phyloP scores from a whole-genome alignment of 1,140 invertebrate species.

The Brachionus calyciflorus region DNA sequence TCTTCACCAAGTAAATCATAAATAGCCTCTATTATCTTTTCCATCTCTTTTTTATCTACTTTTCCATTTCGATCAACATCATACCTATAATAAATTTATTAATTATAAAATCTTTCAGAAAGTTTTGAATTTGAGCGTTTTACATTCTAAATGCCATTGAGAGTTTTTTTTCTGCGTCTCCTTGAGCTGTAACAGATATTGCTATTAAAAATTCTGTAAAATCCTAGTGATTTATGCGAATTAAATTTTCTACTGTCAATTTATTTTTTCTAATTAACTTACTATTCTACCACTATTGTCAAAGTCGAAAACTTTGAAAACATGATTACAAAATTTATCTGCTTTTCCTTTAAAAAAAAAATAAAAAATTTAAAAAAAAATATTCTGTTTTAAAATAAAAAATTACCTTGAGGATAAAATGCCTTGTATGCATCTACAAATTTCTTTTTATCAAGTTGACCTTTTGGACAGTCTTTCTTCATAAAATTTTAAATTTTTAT shows the following conservation, averaged over 20 bases:
- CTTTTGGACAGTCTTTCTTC: conserved; percentile 46
- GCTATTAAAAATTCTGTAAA: conserved; percentile 45
- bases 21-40: conserved; percentile 39
- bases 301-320: conserved; percentile 45
- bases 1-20: conserved; percentile 46
- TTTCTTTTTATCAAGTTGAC: conserved; percentile 47
- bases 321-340: conserved; percentile 47
- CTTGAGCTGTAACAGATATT: conserved; percentile 27
- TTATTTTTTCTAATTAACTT: not conserved
- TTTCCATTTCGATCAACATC: conserved; percentile 43
- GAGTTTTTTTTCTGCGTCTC: conserved; percentile 23
- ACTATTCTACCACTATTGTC: conserved; percentile 22
- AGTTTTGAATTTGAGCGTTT: not conserved
- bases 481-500: not conserved
- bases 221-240: no score
- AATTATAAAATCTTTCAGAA: not conserved
- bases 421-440: conserved; percentile 33
- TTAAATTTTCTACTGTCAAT: not conserved
- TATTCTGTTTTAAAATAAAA: not conserved
- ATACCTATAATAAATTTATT: conserved; percentile 11
- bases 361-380: not conserved
- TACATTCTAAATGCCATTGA: conserved; percentile 44
- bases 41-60: conserved; percentile 47
- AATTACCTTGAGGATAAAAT: conserved; percentile 46
- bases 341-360: conserved; percentile 34